Evolutionary conservation across 1,140 invertebrate genomes (phyloP).

Genomic region (Drosophila truncata): DNA sequence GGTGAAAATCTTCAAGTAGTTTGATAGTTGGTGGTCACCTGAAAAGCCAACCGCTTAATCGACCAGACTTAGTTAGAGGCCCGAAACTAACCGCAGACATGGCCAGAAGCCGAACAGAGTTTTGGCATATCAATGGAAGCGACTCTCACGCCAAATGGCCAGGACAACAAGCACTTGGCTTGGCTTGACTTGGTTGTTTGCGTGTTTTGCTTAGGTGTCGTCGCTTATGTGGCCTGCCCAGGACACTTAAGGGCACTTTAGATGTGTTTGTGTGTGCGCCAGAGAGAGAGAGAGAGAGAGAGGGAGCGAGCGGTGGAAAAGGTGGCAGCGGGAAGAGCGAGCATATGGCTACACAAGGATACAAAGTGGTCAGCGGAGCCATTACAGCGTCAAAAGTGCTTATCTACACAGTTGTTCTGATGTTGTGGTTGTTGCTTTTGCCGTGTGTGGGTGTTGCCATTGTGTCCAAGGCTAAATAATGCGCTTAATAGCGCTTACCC

Average conservation of each 20-base stretch:
- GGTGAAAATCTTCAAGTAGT: background rate
- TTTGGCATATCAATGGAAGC: constrained; percentile 67
- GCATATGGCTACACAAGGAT: constrained; percentile 50
- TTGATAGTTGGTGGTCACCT: background rate
- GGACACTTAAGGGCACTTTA: constrained; percentile 82
- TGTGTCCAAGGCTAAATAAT: constrained; percentile 71
- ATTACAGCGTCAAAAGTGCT: constrained; percentile 70
- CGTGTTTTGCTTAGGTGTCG: constrained; percentile 80
- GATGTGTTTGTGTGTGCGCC: constrained; percentile 43
- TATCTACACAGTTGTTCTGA: constrained; percentile 63
- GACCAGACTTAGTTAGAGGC: constrained; percentile 9
- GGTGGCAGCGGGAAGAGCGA: constrained; percentile 12
- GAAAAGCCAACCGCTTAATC: constrained; percentile 4
- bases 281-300: constrained; percentile 2
- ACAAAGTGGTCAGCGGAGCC: constrained; percentile 68
- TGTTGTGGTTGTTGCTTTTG: constrained; percentile 42
- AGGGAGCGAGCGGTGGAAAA: constrained; percentile 8
- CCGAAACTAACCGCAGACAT: constrained; percentile 27
- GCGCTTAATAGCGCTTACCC: constrained; percentile 77
- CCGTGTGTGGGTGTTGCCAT: constrained; percentile 42
- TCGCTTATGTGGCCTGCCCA: constrained; percentile 75
- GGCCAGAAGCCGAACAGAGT: constrained; percentile 6
- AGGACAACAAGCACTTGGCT: constrained; percentile 49
- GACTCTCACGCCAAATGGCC: constrained; percentile 68
- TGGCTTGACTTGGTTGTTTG: constrained; percentile 65